Evolutionary conservation across 2,797 vertebrate genomes (phyloP), one percentile per base, ranked within the genome.

Genomic region (Denticeps clupeoides): DNA sequence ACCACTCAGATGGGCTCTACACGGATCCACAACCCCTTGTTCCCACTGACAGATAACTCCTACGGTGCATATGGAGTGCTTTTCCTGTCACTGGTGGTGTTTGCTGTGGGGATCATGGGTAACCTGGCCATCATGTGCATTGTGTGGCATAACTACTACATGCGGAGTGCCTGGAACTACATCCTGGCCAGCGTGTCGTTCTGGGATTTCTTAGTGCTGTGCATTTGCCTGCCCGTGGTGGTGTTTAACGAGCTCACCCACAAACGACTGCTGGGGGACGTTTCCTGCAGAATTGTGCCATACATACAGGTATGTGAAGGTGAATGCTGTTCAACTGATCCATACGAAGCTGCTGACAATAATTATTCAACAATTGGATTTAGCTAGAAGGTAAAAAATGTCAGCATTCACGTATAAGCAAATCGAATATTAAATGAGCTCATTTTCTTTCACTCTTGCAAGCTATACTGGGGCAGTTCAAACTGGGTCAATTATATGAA

Each of bases 301-400:
- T 98, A 91, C 59, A 83, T 97, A 82, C 93, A 98, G 91, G 93
- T 98, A 80, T 86, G 88, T 59, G 60, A n/a, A n/a, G n/a, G n/a
- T n/a, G n/a, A n/a, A n/a, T n/a, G n/a, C n/a, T n/a, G n/a, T n/a
- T n/a, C n/a, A n/a, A n/a, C n/a, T n/a, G n/a, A n/a, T n/a, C n/a
- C n/a, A n/a, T n/a, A n/a, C n/a, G n/a, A n/a, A n/a, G n/a, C n/a
- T n/a, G n/a, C n/a, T n/a, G n/a, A n/a, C n/a, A n/a, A n/a, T n/a
- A n/a, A n/a, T n/a, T n/a, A n/a, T n/a, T n/a, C n/a, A n/a, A n/a
- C n/a, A n/a, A n/a, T n/a, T n/a, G n/a, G n/a, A n/a, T n/a, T n/a
- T n/a, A n/a, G n/a, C n/a, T n/a, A n/a, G n/a, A n/a, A n/a, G n/a
- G n/a, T n/a, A n/a, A n/a, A n/a, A n/a, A n/a, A n/a, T n/a, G n/a